Conservation (phyloP, 2,888 invertebrate genomes). For the Leptarthrus brevirostris region DNA sequence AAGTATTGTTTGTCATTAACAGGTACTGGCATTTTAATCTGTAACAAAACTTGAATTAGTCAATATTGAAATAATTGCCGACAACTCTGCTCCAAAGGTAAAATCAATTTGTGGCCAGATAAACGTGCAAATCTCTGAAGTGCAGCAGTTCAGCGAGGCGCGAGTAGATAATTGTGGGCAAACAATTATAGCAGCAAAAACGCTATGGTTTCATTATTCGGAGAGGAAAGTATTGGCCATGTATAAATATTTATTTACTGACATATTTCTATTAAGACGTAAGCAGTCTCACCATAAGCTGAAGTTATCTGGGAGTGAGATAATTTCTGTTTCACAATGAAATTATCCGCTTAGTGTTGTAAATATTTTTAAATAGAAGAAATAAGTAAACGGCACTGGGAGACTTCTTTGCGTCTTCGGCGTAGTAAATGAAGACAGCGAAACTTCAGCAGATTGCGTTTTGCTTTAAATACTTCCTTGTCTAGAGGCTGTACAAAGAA, state of each 20-base stretch:
- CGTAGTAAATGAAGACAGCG: not conserved
- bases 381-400: not conserved
- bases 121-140: not conserved
- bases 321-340: not conserved
- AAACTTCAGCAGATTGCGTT: not conserved
- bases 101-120: not conserved
- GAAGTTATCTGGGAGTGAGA: not conserved
- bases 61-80: not conserved
- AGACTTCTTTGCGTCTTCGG: not conserved
- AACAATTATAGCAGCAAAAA: not conserved
- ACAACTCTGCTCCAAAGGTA: not conserved
- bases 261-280: conserved; percentile 37
- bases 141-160: not conserved
- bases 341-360: not conserved
- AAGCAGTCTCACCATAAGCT: not conserved
- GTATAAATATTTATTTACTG: conserved; percentile 36
- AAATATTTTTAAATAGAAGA: not conserved
- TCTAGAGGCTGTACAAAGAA: too few species aligned
- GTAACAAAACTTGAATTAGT: not conserved
- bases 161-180: not conserved
- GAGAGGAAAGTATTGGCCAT: conserved; percentile 6
- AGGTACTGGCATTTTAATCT: not conserved
- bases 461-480: too few species aligned
- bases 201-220: not conserved
- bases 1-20: not conserved